A percentile compares a stretch with the other conserved stretches of the same genome.
Conservation (phyloP, 2,888 invertebrate genomes). For the Geotrupes spiniger region DNA sequence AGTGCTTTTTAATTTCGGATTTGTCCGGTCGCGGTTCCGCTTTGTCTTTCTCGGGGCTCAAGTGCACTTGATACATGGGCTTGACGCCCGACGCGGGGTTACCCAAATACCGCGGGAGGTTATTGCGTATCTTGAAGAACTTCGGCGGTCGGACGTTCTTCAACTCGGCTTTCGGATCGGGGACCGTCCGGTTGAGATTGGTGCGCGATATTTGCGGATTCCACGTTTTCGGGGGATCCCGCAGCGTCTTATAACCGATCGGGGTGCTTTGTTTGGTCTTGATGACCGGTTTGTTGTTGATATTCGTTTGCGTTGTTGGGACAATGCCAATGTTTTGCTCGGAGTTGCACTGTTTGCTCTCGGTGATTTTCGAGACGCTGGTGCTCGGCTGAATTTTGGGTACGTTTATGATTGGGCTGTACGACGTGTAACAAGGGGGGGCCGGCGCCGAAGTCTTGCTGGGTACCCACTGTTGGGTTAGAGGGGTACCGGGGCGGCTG, state of each 20-base stretch:
- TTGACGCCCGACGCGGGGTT: slow-evolving; percentile 62
- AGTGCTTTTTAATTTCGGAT: slow-evolving; percentile 47
- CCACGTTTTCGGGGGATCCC: slow-evolving; percentile 60
- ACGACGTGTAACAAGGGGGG: slow-evolving; percentile 40
- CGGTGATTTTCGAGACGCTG: slow-evolving; percentile 19
- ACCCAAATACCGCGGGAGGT: slow-evolving; percentile 56
- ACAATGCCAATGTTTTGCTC: slow-evolving; percentile 38
- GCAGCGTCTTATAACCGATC: slow-evolving; percentile 57
- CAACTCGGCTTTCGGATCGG: slow-evolving; percentile 33
- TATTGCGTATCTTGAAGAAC: slow-evolving; percentile 58
- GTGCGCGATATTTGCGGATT: slow-evolving; percentile 58
- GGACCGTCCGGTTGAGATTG: slow-evolving; percentile 34
- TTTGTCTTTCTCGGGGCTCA: slow-evolving; percentile 43
- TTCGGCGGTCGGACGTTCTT: slow-evolving; percentile 52
- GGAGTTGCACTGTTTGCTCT: slow-evolving; percentile 21
- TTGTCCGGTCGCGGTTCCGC: slow-evolving; percentile 28
- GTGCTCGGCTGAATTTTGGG: slow-evolving; percentile 36
- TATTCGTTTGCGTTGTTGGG: slow-evolving; percentile 29
- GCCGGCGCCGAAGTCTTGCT: slow-evolving; percentile 23
- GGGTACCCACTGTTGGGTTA: slow-evolving; percentile 21
- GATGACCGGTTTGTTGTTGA: slow-evolving; percentile 28
- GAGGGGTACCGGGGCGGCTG: slow-evolving; percentile 9
- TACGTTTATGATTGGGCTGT: slow-evolving; percentile 39
- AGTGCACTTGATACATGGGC: slow-evolving; percentile 56
- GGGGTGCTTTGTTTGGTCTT: slow-evolving; percentile 45